Evolutionary conservation across 1,140 invertebrate genomes (phyloP).

Genomic region (Drosophila pseudoananassae): DNA sequence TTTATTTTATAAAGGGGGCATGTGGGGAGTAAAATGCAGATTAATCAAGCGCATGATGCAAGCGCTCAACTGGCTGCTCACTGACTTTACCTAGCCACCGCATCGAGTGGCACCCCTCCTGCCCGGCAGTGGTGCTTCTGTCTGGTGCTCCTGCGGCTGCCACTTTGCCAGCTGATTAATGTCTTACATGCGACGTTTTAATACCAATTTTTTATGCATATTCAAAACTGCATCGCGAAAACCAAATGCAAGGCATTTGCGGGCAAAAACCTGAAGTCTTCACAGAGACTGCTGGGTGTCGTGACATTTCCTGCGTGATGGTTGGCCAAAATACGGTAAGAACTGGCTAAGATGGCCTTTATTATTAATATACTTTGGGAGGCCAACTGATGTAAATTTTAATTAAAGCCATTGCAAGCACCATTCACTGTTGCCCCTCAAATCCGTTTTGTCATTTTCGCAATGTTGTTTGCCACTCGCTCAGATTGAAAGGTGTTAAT

Average conservation of each 20-base stretch:
- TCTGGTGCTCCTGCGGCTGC: slow-evolving; percentile 54
- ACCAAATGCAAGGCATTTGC: slow-evolving; percentile 49
- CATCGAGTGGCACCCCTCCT: slow-evolving; percentile 15
- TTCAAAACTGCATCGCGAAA: slow-evolving; percentile 63
- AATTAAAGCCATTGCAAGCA: neutral
- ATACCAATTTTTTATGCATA: slow-evolving; percentile 82
- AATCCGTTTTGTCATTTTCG: slow-evolving; percentile 48
- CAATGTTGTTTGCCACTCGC: slow-evolving; percentile 56
- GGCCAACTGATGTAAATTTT: neutral
- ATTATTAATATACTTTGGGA: neutral
- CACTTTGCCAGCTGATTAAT: slow-evolving; percentile 80
- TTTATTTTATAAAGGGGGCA: neutral
- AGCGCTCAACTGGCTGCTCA: slow-evolving; percentile 70
- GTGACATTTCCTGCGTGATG: slow-evolving; percentile 73
- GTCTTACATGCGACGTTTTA: slow-evolving; percentile 82
- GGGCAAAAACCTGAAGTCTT: slow-evolving; percentile 66
- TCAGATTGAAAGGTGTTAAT: slow-evolving; percentile 80
- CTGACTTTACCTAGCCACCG: slow-evolving; percentile 68
- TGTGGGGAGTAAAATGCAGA: slow-evolving; percentile 47
- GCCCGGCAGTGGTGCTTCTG: slow-evolving; percentile 21
- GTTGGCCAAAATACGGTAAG: neutral
- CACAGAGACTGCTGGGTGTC: slow-evolving; percentile 29
- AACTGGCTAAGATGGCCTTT: neutral
- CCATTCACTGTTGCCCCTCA: slow-evolving; percentile 13
- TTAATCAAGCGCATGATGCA: slow-evolving; percentile 75